These are phyloP conservation scores for Drosophila rubida DNA, from an alignment of 2,888 invertebrate species.

Conservation along the genomic window DNA sequence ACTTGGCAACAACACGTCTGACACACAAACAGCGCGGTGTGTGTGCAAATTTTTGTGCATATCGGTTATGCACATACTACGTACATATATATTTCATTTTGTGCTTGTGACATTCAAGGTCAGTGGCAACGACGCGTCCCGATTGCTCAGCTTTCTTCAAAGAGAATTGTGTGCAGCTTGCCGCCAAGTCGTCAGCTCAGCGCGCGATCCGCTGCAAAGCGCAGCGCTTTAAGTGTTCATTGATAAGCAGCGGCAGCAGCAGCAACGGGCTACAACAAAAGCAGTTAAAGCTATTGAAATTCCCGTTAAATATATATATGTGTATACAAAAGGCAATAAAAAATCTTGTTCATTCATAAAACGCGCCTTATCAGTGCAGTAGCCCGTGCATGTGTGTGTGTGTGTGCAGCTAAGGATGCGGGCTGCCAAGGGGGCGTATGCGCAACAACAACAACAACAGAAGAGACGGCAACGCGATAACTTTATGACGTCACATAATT, in stretches of 20 bases:
- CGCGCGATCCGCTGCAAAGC: constrained; percentile 41
- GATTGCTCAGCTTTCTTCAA: constrained; percentile 60
- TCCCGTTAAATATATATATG: constrained; percentile 42
- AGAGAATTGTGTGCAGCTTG: constrained; percentile 52
- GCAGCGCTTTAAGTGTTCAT: constrained; percentile 41
- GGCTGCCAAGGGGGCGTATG: constrained; percentile 46
- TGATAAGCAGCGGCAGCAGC: constrained; percentile 59
- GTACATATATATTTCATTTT: not conserved
- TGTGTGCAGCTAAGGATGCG: constrained; percentile 28
- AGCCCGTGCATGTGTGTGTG: not conserved
- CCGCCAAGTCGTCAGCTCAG: constrained; percentile 52
- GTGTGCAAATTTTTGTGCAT: constrained; percentile 17
- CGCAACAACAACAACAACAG: constrained; percentile 16
- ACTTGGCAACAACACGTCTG: constrained; percentile 30
- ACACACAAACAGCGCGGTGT: constrained; percentile 43
- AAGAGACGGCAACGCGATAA: constrained; percentile 23
- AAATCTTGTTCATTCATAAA: constrained; percentile 76
- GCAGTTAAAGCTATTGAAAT: constrained; percentile 60
- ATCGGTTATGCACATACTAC: constrained; percentile 3
- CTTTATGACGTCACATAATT: constrained; percentile 70
- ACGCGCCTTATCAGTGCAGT: constrained; percentile 61
- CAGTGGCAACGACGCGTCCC: constrained; percentile 35
- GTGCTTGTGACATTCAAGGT: constrained; percentile 59
- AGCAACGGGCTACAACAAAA: constrained; percentile 26
- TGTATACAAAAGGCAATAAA: constrained; percentile 64